Percentiles rank a stretch among this genome's conserved stretches.
Evolutionary conservation across 1,140 invertebrate species (phyloP).

Genomic region (Apis florea): DNA sequence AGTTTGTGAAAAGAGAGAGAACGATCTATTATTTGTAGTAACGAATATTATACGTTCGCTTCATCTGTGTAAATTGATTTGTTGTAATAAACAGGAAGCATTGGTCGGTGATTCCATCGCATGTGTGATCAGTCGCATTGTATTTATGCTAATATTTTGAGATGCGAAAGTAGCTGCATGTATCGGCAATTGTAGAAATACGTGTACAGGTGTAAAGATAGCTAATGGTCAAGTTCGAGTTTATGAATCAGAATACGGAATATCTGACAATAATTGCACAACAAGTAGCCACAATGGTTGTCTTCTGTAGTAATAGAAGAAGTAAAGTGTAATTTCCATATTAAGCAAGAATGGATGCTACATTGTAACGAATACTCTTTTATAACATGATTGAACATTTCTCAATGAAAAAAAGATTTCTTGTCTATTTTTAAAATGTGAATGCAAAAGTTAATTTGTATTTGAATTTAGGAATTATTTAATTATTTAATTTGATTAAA

Average conservation of each 20-base stretch:
- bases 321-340: too few relatives aligned
- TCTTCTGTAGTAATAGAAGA: neutral
- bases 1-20: too few relatives aligned
- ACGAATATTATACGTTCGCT: too few relatives aligned
- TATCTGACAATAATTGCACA: conserved; percentile 16
- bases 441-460: too few relatives aligned
- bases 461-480: too few relatives aligned
- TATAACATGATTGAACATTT: too few relatives aligned
- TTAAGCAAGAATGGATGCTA: too few relatives aligned
- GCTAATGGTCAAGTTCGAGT: neutral
- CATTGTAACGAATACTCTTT: too few relatives aligned
- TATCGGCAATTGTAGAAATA: neutral
- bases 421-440: too few relatives aligned
- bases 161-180: conserved; percentile 14
- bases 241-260: neutral
- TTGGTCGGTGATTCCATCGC: neutral
- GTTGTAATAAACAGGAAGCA: neutral
- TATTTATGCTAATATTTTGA: conserved; percentile 29
- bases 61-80: conserved; percentile 2
- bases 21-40: too few relatives aligned
- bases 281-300: neutral
- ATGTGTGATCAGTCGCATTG: conserved; percentile 5
- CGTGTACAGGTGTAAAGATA: neutral
- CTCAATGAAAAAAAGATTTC: too few relatives aligned
- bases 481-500: too few relatives aligned